These are phyloP conservation scores for Epizoanthus illoricatus DNA, from an alignment of 92 coral and sea anemone genomes.

Conservation along the genomic window DNA sequence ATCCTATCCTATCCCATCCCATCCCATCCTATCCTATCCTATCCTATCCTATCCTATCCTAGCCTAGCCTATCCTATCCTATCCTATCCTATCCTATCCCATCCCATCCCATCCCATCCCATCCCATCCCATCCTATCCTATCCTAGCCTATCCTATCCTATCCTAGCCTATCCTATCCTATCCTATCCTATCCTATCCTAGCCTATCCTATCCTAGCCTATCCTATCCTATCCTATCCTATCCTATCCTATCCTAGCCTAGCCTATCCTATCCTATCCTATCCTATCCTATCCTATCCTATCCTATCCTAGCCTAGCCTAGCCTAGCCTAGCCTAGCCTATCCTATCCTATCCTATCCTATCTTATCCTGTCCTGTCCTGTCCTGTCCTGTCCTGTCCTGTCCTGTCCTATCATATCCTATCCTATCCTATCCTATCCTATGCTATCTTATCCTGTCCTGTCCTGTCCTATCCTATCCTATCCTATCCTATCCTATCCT, in stretches of 20 bases:
- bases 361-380: neutral
- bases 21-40: too few species aligned
- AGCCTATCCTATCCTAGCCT: too few species aligned
- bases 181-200: too few species aligned
- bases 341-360: neutral
- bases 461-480: constrained; percentile 14
- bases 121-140: constrained; percentile 3
- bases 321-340: too few species aligned
- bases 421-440: neutral
- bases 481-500: constrained; percentile 10
- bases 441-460: constrained; percentile 7
- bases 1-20: too few species aligned
- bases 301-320: too few species aligned
- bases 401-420: too few species aligned
- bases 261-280: neutral
- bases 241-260: too few species aligned
- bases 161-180: too few species aligned
- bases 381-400: neutral
- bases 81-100: constrained; percentile 10
- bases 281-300: constrained; percentile 18
- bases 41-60: constrained; percentile 7
- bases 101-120: constrained; percentile 2
- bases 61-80: neutral
- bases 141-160: neutral
- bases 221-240: too few species aligned